Conservation (phyloP, 2,113 vertebrate species). For the Cyprinus carpio region DNA sequence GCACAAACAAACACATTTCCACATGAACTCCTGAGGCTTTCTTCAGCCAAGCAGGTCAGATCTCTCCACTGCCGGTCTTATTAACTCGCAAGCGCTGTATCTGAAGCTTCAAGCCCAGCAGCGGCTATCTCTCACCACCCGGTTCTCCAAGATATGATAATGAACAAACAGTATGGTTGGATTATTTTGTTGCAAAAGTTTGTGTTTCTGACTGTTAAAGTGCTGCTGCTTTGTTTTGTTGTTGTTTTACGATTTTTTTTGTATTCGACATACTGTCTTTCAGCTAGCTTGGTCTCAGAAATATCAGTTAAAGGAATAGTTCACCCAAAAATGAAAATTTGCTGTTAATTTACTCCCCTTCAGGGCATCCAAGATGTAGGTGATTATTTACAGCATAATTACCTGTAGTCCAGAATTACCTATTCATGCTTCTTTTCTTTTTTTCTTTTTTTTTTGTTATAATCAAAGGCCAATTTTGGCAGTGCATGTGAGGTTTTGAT, state of each 20-base stretch:
- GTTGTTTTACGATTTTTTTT: neutral
- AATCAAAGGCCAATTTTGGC: neutral
- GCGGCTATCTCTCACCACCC: neutral
- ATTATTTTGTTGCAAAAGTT: neutral
- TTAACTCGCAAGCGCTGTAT: neutral
- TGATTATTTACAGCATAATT: too few species aligned
- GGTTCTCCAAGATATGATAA: neutral
- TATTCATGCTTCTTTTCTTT: too few species aligned
- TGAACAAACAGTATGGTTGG: neutral
- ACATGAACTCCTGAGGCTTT: neutral
- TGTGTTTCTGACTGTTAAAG: neutral
- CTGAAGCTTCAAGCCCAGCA: neutral
- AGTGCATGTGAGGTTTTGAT: neutral
- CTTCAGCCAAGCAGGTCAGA: slow-evolving; percentile 25
- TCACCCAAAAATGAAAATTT: too few species aligned
- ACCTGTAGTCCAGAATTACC: neutral
- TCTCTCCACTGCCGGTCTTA: slow-evolving; percentile 8
- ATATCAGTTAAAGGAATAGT: neutral
- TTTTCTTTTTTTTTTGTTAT: neutral
- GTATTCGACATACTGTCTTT: neutral
- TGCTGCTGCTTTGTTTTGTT: neutral
- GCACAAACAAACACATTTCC: slow-evolving; percentile 25
- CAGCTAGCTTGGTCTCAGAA: neutral
- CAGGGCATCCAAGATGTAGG: too few species aligned
- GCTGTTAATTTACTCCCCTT: too few species aligned